phyloP scores from a whole-genome alignment of 2,888 invertebrate species.

The Tenthredo distinguenda region DNA sequence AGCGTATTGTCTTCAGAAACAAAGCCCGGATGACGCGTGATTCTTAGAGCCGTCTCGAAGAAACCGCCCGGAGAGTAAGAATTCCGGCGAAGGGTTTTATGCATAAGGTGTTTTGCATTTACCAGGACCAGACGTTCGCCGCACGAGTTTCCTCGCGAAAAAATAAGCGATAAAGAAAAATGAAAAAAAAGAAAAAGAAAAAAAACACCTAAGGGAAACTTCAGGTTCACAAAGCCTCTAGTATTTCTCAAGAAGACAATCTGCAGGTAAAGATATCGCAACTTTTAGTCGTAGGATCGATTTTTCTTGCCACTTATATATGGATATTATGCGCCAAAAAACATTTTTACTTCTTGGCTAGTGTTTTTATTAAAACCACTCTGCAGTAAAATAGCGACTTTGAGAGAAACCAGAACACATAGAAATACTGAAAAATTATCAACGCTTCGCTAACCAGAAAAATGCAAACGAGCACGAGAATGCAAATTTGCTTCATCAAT shows the following conservation, averaged over 20 bases:
- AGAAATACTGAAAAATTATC: not conserved
- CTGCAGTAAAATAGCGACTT: not conserved
- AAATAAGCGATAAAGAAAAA: not conserved
- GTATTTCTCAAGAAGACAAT: not conserved
- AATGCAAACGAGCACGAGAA: not conserved
- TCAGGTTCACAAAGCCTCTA: not conserved
- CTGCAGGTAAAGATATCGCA: not conserved
- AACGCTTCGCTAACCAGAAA: no score
- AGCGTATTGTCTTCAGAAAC: slow-evolving; percentile 39
- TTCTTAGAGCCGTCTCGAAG: slow-evolving; percentile 25
- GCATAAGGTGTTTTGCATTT: slow-evolving; percentile 28
- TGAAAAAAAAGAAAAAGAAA: not conserved
- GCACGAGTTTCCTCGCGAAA: not conserved
- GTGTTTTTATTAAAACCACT: not conserved
- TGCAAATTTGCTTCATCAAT: not conserved
- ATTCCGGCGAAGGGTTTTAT: slow-evolving; percentile 6
- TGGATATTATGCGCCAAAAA: not conserved
- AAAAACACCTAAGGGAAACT: not conserved
- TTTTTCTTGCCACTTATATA: not conserved
- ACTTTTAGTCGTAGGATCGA: not conserved
- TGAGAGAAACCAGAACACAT: not conserved
- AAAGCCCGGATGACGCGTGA: slow-evolving; percentile 42
- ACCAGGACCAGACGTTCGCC: slow-evolving; percentile 26
- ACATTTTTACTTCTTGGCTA: not conserved
- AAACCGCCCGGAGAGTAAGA: slow-evolving; percentile 2